Conservation (phyloP, 2,888 invertebrate genomes). For the Dryocosmus kuriphilus region DNA sequence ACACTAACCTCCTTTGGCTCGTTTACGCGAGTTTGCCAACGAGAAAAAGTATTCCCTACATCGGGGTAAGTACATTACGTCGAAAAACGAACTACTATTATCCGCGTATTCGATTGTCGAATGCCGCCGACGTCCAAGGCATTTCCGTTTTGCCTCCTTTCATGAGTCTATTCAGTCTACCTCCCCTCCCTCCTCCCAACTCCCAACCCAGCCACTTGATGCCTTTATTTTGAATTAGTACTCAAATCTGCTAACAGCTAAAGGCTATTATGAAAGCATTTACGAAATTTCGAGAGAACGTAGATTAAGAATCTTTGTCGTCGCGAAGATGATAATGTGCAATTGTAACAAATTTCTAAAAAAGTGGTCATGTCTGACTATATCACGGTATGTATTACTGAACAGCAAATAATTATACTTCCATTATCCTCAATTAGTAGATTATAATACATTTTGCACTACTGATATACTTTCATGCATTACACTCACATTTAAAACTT, state of each 20-base stretch:
- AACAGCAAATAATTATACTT: background rate
- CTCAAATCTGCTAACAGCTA: background rate
- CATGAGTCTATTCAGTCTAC: constrained; percentile 10
- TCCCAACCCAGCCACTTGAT: background rate
- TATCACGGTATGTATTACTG: background rate
- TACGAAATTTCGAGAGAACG: background rate
- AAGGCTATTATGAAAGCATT: background rate
- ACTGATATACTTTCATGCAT: background rate
- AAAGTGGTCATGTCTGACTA: rapidly evolving
- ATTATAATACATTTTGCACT: no score
- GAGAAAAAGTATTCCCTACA: no score
- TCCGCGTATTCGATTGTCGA: constrained; percentile 52
- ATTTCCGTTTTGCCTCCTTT: constrained; percentile 14
- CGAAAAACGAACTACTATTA: no score
- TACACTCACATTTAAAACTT: background rate
- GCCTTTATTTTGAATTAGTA: background rate
- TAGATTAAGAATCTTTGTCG: no score
- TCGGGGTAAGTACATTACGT: no score
- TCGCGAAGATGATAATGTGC: no score
- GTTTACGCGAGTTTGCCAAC: no score
- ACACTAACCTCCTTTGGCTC: no score
- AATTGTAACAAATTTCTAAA: no score
- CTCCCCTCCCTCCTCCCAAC: background rate
- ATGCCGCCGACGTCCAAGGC: constrained; percentile 29
- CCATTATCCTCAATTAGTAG: background rate